Evolutionary conservation across 64 coral and sea anemone species (phyloP).

Genomic region (Montipora capricornis): DNA sequence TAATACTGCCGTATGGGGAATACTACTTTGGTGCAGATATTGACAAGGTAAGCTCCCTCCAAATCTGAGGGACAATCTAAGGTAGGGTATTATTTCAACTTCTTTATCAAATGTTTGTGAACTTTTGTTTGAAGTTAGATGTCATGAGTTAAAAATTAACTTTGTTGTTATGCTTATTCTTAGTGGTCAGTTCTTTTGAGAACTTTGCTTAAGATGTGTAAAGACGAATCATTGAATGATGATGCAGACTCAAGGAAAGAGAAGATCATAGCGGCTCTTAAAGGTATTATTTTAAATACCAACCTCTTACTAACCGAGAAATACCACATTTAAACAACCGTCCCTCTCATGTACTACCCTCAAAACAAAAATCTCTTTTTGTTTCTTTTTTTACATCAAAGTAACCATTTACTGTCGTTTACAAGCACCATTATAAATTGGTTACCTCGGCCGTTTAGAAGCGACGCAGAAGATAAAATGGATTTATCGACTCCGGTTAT

Average conservation of each 20-base stretch:
- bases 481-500: too few species aligned
- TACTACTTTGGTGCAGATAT: constrained; percentile 34
- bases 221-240: constrained; percentile 8
- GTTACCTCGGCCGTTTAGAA: too few species aligned
- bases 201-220: constrained; percentile 41
- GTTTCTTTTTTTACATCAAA: too few species aligned
- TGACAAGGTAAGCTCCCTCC: constrained; percentile 26
- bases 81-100: neutral
- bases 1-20: constrained; percentile 28
- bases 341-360: too few species aligned
- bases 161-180: neutral
- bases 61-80: neutral
- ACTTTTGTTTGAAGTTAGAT: neutral
- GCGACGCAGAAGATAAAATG: too few species aligned
- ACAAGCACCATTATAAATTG: too few species aligned
- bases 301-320: too few species aligned
- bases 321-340: too few species aligned
- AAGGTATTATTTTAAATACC: constrained; percentile 4
- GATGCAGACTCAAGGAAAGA: constrained; percentile 32
- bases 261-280: constrained; percentile 21
- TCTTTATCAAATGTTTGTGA: neutral
- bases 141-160: neutral
- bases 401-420: too few species aligned
- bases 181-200: constrained; percentile 49
- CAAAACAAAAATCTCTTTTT: too few species aligned